Evolutionary conservation across 2,797 vertebrate genomes (phyloP), one percentile per base, ranked within the genome.

Genomic region (Trachurus trachurus): DNA sequence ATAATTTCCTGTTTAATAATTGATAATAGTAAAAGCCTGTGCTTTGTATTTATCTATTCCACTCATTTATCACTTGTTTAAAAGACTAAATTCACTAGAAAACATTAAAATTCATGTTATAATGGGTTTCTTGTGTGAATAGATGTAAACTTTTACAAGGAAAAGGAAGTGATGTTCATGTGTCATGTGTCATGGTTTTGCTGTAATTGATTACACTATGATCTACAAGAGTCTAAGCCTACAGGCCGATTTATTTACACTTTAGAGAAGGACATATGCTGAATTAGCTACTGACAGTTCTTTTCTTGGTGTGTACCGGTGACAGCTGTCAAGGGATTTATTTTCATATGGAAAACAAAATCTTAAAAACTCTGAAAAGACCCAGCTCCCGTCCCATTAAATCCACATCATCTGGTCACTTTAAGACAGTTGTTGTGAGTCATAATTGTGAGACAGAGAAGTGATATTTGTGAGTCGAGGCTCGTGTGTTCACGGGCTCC

Each of bases 401-500:
- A 12, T 52, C 9, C 21, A 21, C 11, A 6, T 22, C 12, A 52
- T 12, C 21, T 21, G 50, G n/a, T 7, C 3, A 54, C 29, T 3
- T 29, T 26, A 7, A 17, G 16, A 19, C 6, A 47, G 44, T 17
- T 45, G 16, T 19, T 47, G 45, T 7, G 45, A 47, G 26, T 29
- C 11, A 10, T 49, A n/a, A 49, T 9, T n/a, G 7, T n/a, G n/a
- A 52, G 52, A 45, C 6, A 45, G 15, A 45, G 44, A 16, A 16
- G 44, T 16, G 31, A 34, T 34, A 34, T 5, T 34, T 34, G 31
- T 34, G 31, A 5, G 5, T 34, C 6, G 31, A 34, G 31, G 1
- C 15, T 5, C 2, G 1, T 56, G 52, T 50, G 37, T 56, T 22
- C n/a, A n/a, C 26, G 53, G 76, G 53, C 44, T 76, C 60, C 59